Evolutionary conservation across 2,888 invertebrate species (phyloP).

Genomic region (Capitulum mitella): DNA sequence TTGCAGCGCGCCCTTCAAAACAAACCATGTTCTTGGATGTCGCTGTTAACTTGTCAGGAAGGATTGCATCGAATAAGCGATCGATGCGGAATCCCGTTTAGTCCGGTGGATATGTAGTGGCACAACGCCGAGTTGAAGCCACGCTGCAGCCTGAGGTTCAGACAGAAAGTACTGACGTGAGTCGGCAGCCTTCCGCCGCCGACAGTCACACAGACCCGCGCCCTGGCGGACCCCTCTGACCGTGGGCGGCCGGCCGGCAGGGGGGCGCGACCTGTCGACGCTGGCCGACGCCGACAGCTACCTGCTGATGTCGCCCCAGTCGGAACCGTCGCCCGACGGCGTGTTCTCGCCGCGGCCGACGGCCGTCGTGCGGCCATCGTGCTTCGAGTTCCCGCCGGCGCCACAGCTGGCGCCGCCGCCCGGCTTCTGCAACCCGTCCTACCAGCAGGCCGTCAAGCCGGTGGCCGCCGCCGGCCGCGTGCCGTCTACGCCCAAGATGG

Average conservation of each 20-base stretch:
- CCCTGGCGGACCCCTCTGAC: neutral
- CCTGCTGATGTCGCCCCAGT: neutral
- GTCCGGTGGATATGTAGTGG: neutral
- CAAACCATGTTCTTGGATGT: too few species aligned
- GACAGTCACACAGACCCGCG: neutral
- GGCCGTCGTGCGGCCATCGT: neutral
- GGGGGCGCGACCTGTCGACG: neutral
- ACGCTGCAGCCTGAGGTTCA: neutral
- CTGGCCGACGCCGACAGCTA: neutral
- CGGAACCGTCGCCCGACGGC: neutral
- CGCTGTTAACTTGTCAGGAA: too few species aligned
- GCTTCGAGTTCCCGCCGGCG: neutral
- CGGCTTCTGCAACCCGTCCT: neutral
- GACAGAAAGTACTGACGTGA: neutral
- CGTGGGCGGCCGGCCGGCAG: neutral
- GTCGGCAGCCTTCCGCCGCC: neutral
- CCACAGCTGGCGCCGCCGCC: slow-evolving; percentile 2
- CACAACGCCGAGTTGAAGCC: neutral
- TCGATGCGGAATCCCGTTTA: neutral
- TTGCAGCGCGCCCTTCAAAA: too few species aligned
- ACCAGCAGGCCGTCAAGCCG: neutral
- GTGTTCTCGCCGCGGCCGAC: neutral
- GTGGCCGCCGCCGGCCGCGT: neutral
- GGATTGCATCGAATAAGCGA: too few species aligned
- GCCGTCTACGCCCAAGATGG: neutral